Percentiles rank a stretch among this genome's conserved stretches.
These are phyloP conservation scores for Digitonthophagus gazella DNA, from an alignment of 2,888 invertebrate genomes.

Conservation along the genomic window DNA sequence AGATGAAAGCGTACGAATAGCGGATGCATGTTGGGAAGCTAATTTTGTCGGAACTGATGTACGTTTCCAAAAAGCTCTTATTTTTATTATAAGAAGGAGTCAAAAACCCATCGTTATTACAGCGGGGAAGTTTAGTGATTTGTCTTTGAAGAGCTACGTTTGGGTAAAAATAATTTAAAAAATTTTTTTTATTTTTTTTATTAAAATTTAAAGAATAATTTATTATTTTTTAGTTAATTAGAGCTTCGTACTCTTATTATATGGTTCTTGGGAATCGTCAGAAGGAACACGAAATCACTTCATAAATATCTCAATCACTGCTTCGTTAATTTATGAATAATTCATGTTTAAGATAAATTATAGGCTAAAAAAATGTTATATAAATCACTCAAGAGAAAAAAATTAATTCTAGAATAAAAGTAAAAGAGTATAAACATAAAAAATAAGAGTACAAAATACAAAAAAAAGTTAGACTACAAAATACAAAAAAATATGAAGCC, in stretches of 20 bases:
- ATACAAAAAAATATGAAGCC: not conserved
- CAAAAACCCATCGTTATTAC: constrained; percentile 26
- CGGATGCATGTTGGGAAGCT: constrained; percentile 22
- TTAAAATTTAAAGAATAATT: too few relatives aligned
- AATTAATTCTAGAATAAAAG: not conserved
- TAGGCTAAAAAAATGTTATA: not conserved
- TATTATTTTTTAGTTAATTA: constrained; percentile 14
- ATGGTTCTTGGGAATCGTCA: constrained; percentile 17
- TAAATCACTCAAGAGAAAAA: constrained; percentile 1
- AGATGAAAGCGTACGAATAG: constrained; percentile 21
- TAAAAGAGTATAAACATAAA: not conserved
- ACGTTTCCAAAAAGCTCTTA: constrained; percentile 22
- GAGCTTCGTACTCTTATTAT: constrained; percentile 21
- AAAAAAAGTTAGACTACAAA: not conserved
- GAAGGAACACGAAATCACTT: not conserved
- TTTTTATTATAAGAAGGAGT: constrained; percentile 22
- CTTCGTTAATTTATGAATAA: too few relatives aligned
- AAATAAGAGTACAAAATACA: not conserved
- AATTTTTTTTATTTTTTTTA: not conserved
- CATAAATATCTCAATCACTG: too few relatives aligned
- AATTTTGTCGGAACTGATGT: constrained; percentile 23
- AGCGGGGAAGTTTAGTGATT: constrained; percentile 24
- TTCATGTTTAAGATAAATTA: not conserved
- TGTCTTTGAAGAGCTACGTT: constrained; percentile 14
- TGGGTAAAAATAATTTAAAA: constrained; percentile 21